Percentiles rank a stretch among this genome's conserved stretches.
phyloP scores from a whole-genome alignment of 2,113 vertebrate genomes.

The Scomber colias region DNA sequence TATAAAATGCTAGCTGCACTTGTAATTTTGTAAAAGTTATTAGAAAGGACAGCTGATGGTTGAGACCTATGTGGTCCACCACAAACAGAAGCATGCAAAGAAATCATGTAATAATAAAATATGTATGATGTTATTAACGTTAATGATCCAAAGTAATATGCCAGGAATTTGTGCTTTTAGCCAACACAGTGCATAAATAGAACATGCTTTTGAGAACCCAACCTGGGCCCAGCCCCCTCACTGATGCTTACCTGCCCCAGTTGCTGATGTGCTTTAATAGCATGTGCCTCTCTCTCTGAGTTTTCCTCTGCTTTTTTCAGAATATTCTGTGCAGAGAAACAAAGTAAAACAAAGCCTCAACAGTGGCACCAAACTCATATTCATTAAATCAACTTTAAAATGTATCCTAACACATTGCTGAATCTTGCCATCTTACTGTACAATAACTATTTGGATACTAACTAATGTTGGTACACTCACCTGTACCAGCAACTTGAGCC shows the following conservation, averaged over 20 bases:
- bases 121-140: too few species aligned
- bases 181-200: not conserved
- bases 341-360: not conserved
- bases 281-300: conserved; percentile 89
- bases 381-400: not conserved
- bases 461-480: conserved; percentile 73
- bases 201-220: not conserved
- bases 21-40: too few species aligned
- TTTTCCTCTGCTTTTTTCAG: conserved; percentile 94
- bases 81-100: too few species aligned
- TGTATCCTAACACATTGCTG: not conserved
- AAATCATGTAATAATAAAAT: too few species aligned
- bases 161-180: not conserved
- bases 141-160: too few species aligned
- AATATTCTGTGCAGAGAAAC: conserved; percentile 87
- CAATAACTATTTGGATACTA: not conserved
- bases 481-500: conserved; percentile 96
- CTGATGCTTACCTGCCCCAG: conserved; percentile 89
- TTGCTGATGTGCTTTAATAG: conserved; percentile 92
- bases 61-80: too few species aligned
- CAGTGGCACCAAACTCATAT: not conserved
- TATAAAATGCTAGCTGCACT: too few species aligned
- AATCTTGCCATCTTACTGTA: not conserved
- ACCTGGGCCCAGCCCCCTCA: not conserved
- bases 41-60: too few species aligned